Evolutionary conservation across 2,888 invertebrate genomes (phyloP).

Genomic region (Alloscopus bannaensis): DNA sequence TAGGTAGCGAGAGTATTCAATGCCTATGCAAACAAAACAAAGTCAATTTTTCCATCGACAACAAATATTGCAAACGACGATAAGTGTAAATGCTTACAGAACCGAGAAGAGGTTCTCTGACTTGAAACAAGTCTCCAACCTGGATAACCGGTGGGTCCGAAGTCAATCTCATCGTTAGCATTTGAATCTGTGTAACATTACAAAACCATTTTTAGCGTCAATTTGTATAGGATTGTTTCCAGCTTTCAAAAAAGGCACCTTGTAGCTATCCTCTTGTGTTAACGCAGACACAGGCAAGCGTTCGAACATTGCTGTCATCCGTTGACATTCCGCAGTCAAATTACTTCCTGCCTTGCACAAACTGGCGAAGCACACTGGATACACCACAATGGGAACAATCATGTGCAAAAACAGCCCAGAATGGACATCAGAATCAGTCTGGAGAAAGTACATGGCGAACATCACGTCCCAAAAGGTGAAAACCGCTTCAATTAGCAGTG

Average conservation of each 20-base stretch:
- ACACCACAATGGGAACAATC: slow-evolving; percentile 23
- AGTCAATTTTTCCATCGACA: not conserved
- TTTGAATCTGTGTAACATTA: slow-evolving; percentile 23
- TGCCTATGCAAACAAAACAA: slow-evolving; percentile 13
- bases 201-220: not conserved
- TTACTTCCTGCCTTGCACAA: slow-evolving; percentile 29
- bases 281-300: not conserved
- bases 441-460: slow-evolving; percentile 37
- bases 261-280: not conserved
- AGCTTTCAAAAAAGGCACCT: not conserved
- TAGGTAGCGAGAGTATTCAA: slow-evolving; percentile 38
- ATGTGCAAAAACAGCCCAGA: slow-evolving; percentile 22
- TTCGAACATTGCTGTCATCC: slow-evolving; percentile 9
- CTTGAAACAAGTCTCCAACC: slow-evolving; percentile 12
- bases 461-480: slow-evolving; percentile 26
- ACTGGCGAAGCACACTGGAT: slow-evolving; percentile 12
- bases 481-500: slow-evolving; percentile 27
- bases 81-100: slow-evolving; percentile 6
- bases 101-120: slow-evolving; percentile 9
- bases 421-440: not conserved
- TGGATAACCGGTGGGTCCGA: slow-evolving; percentile 23
- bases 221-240: not conserved
- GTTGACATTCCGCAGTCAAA: slow-evolving; percentile 5
- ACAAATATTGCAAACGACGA: not conserved
- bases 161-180: slow-evolving; percentile 9